A percentile compares a stretch with the other conserved stretches of the same genome.
These are phyloP conservation scores for Kryphioiulus occultus DNA, from an alignment of 2,888 invertebrate genomes.

Conservation along the genomic window DNA sequence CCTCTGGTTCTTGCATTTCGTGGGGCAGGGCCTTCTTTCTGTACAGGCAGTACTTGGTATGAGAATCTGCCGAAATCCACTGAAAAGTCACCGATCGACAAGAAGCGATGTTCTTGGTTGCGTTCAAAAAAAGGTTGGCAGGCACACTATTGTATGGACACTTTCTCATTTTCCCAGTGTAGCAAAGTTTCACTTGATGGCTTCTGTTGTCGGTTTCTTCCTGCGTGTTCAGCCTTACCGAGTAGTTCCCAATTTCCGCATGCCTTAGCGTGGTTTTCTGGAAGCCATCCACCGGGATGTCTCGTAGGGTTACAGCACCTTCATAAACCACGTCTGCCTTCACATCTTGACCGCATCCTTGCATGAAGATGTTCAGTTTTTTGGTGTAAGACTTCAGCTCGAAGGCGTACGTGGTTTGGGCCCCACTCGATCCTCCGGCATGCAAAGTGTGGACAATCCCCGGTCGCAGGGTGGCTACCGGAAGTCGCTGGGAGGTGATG, in stretches of 20 bases:
- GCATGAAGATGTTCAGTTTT: constrained; percentile 45
- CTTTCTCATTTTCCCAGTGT: neutral
- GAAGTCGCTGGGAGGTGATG: neutral
- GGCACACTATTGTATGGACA: constrained; percentile 48
- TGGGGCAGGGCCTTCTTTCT: neutral
- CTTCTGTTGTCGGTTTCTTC: neutral
- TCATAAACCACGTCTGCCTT: constrained; percentile 42
- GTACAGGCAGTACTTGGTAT: constrained; percentile 49
- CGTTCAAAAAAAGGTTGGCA: neutral
- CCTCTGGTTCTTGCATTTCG: neutral
- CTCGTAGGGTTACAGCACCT: constrained; percentile 29
- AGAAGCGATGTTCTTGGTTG: neutral
- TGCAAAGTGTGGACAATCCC: constrained; percentile 41
- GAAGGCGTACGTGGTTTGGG: constrained; percentile 30
- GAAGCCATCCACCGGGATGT: constrained; percentile 10
- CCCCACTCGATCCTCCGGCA: neutral
- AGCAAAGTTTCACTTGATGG: constrained; percentile 45
- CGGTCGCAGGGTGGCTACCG: neutral
- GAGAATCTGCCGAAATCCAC: constrained; percentile 41
- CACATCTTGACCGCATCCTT: constrained; percentile 27
- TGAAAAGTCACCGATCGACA: constrained; percentile 41
- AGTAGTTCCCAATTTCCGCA: constrained; percentile 42
- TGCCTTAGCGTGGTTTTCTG: constrained; percentile 39
- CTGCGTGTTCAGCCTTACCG: neutral
- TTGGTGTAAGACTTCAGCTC: constrained; percentile 46